phyloP scores from a whole-genome alignment of 2,888 invertebrate genomes.

The Cistogaster globosa region DNA sequence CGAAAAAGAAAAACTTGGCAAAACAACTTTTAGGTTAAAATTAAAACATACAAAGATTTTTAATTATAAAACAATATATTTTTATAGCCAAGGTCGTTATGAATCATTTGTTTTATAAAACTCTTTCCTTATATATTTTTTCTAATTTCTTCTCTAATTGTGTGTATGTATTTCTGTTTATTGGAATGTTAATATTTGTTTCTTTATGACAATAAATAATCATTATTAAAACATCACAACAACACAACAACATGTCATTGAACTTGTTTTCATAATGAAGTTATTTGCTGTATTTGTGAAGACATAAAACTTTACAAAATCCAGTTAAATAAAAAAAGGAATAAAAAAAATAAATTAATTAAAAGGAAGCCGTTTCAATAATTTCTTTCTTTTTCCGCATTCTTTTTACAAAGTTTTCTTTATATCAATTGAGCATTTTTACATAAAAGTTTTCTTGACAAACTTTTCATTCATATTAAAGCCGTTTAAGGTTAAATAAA shows the following conservation, averaged over 20 bases:
- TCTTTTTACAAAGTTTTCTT: too few species aligned
- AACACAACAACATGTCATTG: conserved; percentile 64
- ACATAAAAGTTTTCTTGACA: too few species aligned
- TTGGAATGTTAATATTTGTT: neutral
- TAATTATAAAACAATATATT: conserved; percentile 37
- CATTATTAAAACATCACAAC: neutral
- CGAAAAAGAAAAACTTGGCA: conserved; percentile 10
- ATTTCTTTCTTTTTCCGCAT: too few species aligned
- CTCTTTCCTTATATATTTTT: neutral
- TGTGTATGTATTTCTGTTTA: neutral
- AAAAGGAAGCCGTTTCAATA: too few species aligned
- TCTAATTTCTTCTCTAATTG: neutral
- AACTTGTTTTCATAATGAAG: conserved; percentile 49
- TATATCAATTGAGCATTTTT: too few species aligned
- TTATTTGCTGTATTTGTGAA: conserved; percentile 13
- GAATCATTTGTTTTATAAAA: conserved; percentile 6
- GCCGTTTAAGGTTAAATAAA: too few species aligned
- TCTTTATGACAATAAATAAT: neutral
- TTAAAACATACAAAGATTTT: conserved; percentile 24
- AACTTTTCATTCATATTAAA: too few species aligned
- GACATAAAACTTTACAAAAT: conserved; percentile 23
- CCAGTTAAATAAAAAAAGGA: neutral
- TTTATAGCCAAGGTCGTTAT: conserved; percentile 62
- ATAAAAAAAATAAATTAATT: neutral
- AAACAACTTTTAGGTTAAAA: conserved; percentile 26